phyloP scores from a whole-genome alignment of 2,888 invertebrate species.

The Tachina lurida region DNA sequence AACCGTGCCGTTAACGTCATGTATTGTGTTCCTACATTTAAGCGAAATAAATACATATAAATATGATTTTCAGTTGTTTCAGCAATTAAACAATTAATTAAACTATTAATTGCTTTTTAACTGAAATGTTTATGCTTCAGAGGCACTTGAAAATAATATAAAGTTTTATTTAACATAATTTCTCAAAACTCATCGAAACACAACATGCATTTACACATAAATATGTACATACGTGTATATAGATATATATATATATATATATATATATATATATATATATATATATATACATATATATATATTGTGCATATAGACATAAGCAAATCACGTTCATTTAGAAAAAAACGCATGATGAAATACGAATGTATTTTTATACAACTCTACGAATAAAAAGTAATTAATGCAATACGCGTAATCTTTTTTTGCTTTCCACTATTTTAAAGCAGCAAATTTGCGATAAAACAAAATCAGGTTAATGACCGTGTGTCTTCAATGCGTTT shows the following conservation, averaged over 20 bases:
- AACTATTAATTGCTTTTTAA: conserved; percentile 12
- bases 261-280: too few relatives aligned
- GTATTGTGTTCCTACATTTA: neutral
- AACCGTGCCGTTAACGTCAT: neutral
- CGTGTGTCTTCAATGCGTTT: neutral
- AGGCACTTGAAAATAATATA: neutral
- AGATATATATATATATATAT: too few relatives aligned
- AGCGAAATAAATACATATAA: conserved; percentile 3
- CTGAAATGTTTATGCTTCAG: neutral
- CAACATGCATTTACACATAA: neutral
- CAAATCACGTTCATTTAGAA: conserved; percentile 11
- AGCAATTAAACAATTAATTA: conserved; percentile 20
- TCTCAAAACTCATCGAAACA: neutral
- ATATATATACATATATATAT: too few relatives aligned
- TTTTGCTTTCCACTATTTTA: too few relatives aligned
- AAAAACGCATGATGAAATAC: neutral
- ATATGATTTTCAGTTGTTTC: neutral
- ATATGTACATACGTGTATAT: too few relatives aligned
- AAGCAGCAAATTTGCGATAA: neutral
- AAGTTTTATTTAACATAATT: conserved; percentile 6
- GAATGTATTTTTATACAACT: neutral
- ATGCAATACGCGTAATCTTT: neutral
- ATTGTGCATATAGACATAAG: neutral
- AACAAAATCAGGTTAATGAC: conserved; percentile 56
- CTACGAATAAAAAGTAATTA: conserved; percentile 9